phyloP scores from a whole-genome alignment of 1,140 invertebrate species.

The Tetramorium parvispinum region DNA sequence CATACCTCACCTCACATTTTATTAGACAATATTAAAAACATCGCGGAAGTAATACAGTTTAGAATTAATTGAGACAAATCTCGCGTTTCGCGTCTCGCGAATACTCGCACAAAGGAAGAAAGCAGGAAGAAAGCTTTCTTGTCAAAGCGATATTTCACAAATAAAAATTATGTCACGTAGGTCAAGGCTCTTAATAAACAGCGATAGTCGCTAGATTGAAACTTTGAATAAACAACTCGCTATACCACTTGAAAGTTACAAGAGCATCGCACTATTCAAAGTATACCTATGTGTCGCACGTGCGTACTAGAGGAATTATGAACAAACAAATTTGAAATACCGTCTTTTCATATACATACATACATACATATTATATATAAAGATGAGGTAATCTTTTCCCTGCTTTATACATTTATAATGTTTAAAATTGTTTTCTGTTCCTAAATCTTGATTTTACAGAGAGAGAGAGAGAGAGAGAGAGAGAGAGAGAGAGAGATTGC shows the following conservation, averaged over 20 bases:
- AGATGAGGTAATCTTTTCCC: background rate
- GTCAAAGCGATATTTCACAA: background rate
- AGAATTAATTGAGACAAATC: background rate
- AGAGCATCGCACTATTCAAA: background rate
- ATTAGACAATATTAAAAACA: background rate
- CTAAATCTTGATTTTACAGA: background rate
- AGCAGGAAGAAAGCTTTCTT: background rate
- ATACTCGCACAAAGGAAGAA: background rate
- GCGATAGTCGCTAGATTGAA: background rate
- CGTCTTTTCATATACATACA: background rate
- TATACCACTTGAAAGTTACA: background rate
- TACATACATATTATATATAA: background rate
- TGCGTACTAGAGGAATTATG: background rate
- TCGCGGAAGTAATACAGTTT: background rate
- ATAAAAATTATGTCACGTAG: constrained; percentile 9
- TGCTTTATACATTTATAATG: background rate
- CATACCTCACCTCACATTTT: background rate
- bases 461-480: background rate
- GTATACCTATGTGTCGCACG: background rate
- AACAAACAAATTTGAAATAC: constrained; percentile 5
- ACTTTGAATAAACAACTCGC: background rate
- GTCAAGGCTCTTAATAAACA: constrained; percentile 51
- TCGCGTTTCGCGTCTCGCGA: background rate
- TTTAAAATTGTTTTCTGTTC: background rate
- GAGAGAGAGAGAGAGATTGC: background rate